A percentile compares a stretch with the other conserved stretches of the same genome.
Evolutionary conservation across 2,797 vertebrate species (phyloP).

Genomic region (Lycodopsis pacificus): DNA sequence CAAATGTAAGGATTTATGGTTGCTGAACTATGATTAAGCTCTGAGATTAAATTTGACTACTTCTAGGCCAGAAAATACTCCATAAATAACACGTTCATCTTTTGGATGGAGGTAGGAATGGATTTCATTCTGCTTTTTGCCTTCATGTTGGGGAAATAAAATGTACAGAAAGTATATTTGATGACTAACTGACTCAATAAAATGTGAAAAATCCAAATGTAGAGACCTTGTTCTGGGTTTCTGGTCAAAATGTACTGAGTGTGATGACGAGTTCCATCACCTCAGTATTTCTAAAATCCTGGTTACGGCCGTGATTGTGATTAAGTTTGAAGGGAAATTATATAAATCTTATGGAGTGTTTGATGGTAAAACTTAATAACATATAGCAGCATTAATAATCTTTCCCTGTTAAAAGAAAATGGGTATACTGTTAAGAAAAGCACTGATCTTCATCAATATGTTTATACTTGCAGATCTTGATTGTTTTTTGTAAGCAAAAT

Average conservation of each 20-base stretch:
- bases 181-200: neutral
- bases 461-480: constrained; percentile 20
- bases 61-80: neutral
- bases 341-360: neutral
- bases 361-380: constrained; percentile 2
- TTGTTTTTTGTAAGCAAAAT: constrained; percentile 19
- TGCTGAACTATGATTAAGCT: neutral
- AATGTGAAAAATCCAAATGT: neutral
- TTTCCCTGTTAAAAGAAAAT: constrained; percentile 5
- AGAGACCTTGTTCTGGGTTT: neutral
- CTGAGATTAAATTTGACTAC: neutral
- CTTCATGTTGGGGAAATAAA: neutral
- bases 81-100: neutral
- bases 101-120: neutral
- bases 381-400: neutral
- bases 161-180: neutral
- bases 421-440: constrained; percentile 23
- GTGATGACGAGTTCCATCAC: neutral
- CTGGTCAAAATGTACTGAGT: neutral
- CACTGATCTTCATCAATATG: constrained; percentile 38
- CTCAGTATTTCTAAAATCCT: neutral
- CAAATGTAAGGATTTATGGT: neutral
- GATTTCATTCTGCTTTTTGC: neutral
- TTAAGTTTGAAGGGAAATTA: neutral
- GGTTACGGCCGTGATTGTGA: neutral